Conservation (phyloP, 2,888 invertebrate genomes). For the Suillia variegata region DNA sequence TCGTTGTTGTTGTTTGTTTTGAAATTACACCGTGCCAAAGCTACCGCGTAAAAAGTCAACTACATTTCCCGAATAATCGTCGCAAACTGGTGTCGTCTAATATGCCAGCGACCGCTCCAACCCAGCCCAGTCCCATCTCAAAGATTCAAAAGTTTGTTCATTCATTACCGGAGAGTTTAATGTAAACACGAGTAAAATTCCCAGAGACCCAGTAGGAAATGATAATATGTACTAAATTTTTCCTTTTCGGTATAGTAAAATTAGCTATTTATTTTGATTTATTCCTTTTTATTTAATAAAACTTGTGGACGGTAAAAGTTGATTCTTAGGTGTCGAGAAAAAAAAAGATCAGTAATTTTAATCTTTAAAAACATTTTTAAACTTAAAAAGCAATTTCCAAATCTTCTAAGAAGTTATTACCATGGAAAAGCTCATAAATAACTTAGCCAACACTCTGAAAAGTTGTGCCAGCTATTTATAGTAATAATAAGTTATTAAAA, state of each 20-base stretch:
- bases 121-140: background rate
- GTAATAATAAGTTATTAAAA: too few relatives aligned
- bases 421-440: too few relatives aligned
- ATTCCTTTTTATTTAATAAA: background rate
- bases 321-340: too few relatives aligned
- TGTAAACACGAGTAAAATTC: background rate
- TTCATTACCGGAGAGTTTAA: background rate
- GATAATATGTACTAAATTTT: too few relatives aligned
- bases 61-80: background rate
- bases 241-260: too few relatives aligned
- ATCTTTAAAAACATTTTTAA: too few relatives aligned
- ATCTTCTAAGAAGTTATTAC: too few relatives aligned
- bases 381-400: too few relatives aligned
- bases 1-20: background rate
- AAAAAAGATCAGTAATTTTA: too few relatives aligned
- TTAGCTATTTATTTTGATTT: background rate
- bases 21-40: background rate
- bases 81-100: slow-evolving; percentile 2
- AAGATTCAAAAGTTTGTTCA: background rate
- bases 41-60: background rate
- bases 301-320: background rate
- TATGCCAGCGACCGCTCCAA: background rate
- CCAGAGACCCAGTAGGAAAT: background rate
- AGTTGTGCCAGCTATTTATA: too few relatives aligned
- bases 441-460: too few relatives aligned